Evolutionary conservation across 2,113 vertebrate genomes (phyloP).

Genomic region (Strix aluco): DNA sequence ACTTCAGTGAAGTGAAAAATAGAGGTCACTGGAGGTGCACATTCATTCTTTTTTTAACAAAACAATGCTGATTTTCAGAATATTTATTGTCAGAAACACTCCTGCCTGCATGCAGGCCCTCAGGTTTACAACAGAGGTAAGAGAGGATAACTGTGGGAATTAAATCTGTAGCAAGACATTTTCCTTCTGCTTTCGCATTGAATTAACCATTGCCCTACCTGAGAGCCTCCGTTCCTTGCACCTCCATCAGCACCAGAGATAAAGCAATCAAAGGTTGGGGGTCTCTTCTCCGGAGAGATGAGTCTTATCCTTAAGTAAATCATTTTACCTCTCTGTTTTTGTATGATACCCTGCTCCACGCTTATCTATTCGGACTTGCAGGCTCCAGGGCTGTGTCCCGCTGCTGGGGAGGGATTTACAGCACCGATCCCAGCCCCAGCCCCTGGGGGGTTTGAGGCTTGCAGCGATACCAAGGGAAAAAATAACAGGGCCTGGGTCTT

Average conservation of each 20-base stretch:
- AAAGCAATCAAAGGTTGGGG: neutral
- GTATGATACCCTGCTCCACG: neutral
- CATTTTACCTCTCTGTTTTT: neutral
- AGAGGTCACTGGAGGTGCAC: slow-evolving; percentile 21
- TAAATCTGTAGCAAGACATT: neutral
- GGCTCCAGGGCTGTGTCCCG: neutral
- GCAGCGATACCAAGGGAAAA: neutral
- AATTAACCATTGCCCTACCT: neutral
- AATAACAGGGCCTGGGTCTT: neutral
- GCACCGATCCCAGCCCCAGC: neutral
- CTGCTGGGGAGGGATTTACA: neutral
- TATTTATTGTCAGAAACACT: slow-evolving; percentile 30
- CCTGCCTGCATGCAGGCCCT: neutral
- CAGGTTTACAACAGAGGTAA: neutral
- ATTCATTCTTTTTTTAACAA: slow-evolving; percentile 5
- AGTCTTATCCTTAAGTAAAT: neutral
- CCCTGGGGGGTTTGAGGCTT: neutral
- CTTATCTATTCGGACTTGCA: neutral
- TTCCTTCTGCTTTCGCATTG: neutral
- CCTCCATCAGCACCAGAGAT: neutral
- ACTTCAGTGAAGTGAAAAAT: slow-evolving; percentile 57
- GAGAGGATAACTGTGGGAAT: neutral
- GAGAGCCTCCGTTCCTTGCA: neutral
- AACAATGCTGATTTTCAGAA: slow-evolving; percentile 37
- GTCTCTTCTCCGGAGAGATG: neutral